These are phyloP conservation scores for Argyrosomus regius DNA, from an alignment of 2,797 vertebrate species.

Conservation along the genomic window DNA sequence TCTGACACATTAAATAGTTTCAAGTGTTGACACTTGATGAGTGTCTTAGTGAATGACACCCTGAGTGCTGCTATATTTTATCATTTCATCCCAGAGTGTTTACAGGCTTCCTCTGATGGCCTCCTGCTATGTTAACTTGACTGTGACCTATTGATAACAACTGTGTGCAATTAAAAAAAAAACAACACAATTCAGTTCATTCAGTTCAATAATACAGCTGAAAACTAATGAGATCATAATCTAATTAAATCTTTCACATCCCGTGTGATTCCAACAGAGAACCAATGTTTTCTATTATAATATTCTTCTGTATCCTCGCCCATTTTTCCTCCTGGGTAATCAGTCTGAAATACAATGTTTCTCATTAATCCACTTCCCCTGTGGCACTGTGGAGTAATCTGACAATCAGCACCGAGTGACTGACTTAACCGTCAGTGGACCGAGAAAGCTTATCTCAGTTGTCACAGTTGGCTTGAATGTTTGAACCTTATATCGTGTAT, in stretches of 20 bases:
- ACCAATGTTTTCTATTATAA: conserved; percentile 7
- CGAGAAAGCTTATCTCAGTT: conserved; percentile 43
- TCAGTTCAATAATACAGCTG: not conserved
- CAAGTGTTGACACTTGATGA: not conserved
- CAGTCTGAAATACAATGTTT: conserved; percentile 19
- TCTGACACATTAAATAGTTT: not conserved
- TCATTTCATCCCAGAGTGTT: not conserved
- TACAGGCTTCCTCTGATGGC: no score
- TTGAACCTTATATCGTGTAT: conserved; percentile 47
- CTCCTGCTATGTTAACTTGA: not conserved
- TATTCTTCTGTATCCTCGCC: not conserved
- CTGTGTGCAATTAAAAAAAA: not conserved
- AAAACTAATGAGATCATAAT: conserved; percentile 14
- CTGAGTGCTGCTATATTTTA: not conserved
- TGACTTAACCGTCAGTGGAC: conserved; percentile 37
- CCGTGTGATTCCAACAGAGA: conserved; percentile 20
- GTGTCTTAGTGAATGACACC: no score
- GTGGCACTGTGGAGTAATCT: conserved; percentile 32
- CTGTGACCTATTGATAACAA: not conserved
- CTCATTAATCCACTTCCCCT: conserved; percentile 50
- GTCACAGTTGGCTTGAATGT: conserved; percentile 40
- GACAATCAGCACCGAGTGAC: conserved; percentile 39
- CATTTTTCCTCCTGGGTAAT: conserved; percentile 32
- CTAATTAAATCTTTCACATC: not conserved
- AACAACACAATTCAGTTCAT: not conserved